These are phyloP conservation scores for Microctenopoma lineatum DNA, from an alignment of 2,797 vertebrate genomes.

Conservation along the genomic window DNA sequence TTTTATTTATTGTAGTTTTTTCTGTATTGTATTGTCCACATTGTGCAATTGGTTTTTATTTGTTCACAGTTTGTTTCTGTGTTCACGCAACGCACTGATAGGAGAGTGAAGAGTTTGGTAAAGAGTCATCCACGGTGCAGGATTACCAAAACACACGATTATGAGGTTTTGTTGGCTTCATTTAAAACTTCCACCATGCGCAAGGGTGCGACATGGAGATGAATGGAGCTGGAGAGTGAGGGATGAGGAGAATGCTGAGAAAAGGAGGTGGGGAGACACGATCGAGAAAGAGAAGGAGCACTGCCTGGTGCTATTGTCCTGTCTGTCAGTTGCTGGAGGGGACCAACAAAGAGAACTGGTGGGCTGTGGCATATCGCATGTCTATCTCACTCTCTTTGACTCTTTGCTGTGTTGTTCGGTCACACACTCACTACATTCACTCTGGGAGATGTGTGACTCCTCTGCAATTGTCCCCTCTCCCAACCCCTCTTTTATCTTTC, in stretches of 20 bases:
- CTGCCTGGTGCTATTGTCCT: conserved; percentile 78
- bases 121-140: conserved; percentile 22
- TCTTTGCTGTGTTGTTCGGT: conserved; percentile 67
- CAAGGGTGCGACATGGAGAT: conserved; percentile 33
- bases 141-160: conserved; percentile 53
- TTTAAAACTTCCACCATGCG: conserved; percentile 31
- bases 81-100: conserved; percentile 16
- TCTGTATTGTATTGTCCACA: conserved; percentile 6
- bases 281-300: conserved; percentile 57
- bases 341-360: conserved; percentile 76
- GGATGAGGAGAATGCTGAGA: conserved; percentile 59
- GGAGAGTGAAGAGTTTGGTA: conserved; percentile 34
- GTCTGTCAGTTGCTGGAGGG: conserved; percentile 76
- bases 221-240: conserved; percentile 54
- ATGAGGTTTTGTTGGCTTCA: conserved; percentile 46
- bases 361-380: conserved; percentile 77
- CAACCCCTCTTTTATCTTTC: conserved; percentile 4
- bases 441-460: conserved; percentile 60
- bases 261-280: conserved; percentile 46
- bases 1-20: no score
- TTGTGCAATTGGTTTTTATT: conserved; percentile 1
- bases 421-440: conserved; percentile 56
- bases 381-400: conserved; percentile 68
- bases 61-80: background rate
- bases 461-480: conserved; percentile 37